Evolutionary conservation across 2,888 invertebrate species (phyloP).

Genomic region (Shargacucullia verbasci): DNA sequence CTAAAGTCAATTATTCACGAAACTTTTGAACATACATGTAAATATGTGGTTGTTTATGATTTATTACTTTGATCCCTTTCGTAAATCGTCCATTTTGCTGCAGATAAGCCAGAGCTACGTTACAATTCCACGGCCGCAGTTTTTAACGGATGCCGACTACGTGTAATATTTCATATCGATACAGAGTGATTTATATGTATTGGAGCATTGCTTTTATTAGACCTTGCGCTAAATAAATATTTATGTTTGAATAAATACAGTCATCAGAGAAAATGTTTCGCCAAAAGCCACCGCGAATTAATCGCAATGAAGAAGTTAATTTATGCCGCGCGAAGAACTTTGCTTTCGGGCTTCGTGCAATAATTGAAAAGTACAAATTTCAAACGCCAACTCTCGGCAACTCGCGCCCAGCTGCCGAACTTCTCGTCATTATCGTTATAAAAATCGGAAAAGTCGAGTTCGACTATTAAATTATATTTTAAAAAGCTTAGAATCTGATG

Average conservation of each 20-base stretch:
- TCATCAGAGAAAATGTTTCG: conserved; percentile 62
- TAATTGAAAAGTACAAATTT: conserved; percentile 78
- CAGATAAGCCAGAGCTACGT: conserved; percentile 66
- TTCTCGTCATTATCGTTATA: conserved; percentile 73
- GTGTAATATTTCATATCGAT: conserved; percentile 72
- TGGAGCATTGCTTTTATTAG: conserved; percentile 61
- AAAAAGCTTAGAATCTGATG: conserved; percentile 61
- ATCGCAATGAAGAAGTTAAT: conserved; percentile 73
- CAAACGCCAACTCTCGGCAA: conserved; percentile 63
- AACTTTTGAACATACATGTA: conserved; percentile 29
- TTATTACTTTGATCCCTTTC: conserved; percentile 53
- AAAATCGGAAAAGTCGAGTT: conserved; percentile 71
- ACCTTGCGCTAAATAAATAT: conserved; percentile 56
- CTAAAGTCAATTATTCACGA: conserved; percentile 32
- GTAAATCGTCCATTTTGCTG: conserved; percentile 64
- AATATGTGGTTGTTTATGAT: conserved; percentile 44
- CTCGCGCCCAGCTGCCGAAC: conserved; percentile 63
- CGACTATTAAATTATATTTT: conserved; percentile 64
- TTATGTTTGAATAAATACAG: conserved; percentile 59
- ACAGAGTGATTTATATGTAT: conserved; percentile 66
- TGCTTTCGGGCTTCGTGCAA: conserved; percentile 68
- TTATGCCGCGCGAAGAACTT: conserved; percentile 70
- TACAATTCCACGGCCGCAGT: conserved; percentile 65
- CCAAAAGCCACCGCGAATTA: conserved; percentile 68
- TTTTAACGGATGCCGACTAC: conserved; percentile 66